phyloP scores from a whole-genome alignment of 2,888 invertebrate genomes.

The Erebia ligea region DNA sequence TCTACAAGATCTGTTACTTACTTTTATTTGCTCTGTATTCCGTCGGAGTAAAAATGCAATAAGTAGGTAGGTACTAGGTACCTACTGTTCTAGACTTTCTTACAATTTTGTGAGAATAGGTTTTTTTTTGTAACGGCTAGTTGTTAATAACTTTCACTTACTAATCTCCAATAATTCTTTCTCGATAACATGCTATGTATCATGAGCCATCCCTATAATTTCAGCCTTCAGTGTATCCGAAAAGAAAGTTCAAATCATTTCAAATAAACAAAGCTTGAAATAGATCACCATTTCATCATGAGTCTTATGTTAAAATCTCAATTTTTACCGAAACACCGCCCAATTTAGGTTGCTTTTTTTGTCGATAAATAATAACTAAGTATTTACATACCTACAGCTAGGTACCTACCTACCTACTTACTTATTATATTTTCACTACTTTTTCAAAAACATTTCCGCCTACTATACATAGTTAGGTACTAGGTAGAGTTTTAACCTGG shows the following conservation, averaged over 20 bases:
- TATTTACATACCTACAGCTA: too few relatives aligned
- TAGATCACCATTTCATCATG: slow-evolving; percentile 1
- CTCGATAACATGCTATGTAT: neutral
- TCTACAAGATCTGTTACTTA: too few relatives aligned
- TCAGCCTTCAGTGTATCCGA: neutral
- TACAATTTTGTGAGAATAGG: too few relatives aligned
- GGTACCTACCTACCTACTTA: too few relatives aligned
- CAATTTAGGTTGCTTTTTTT: neutral
- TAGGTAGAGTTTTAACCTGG: too few relatives aligned
- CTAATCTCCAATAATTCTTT: neutral
- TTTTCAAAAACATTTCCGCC: too few relatives aligned
- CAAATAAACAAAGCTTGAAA: slow-evolving; percentile 11
- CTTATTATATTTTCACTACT: too few relatives aligned
- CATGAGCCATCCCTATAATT: neutral
- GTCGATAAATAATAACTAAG: neutral
- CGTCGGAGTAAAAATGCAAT: too few relatives aligned
- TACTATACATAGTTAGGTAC: too few relatives aligned
- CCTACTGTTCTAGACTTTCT: neutral
- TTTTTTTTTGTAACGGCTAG: too few relatives aligned
- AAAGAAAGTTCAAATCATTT: slow-evolving; percentile 10
- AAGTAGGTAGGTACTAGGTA: too few relatives aligned
- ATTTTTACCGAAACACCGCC: neutral
- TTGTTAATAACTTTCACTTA: neutral
- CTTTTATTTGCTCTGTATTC: too few relatives aligned
- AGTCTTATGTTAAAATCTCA: neutral